Base-by-base conservation (phyloP, 2,797 vertebrate genomes). In the Pteropus rufus region DNA sequence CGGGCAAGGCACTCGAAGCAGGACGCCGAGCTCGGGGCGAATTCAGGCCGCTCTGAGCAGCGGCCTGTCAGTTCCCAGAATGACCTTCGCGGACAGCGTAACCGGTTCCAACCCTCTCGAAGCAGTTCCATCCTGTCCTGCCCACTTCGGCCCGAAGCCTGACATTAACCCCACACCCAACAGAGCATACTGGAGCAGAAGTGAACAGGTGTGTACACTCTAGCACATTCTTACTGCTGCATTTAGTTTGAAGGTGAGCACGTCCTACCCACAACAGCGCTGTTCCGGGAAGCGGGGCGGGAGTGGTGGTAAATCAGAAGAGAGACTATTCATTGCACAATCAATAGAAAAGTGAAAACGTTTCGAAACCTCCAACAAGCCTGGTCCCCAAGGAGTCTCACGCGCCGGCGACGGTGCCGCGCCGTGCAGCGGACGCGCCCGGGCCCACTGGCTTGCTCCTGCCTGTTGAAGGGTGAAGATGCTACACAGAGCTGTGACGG, bases 221-320 rank as follows among this genome's bases (percentile, higher is more conserved):
- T 88, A 52, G 97, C 97, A 98, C 91, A 5, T 82, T 93, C 98
- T 98, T 98, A 98, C 98, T 98, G 98, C 98, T 98, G 97, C 88
- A 46, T 62, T 92, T 83, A 91, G 76, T 97, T 44, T 88, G 97
- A 81, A 94, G 97, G 86, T 64, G 95, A 96, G 97, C 96, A 72
- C 18, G 73, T 89, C 94, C 96, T 81, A 84, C 41, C 88, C 95
- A 76, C 19, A 14, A 29, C 54, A 62, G 94, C 90, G 95, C 87
- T 69, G 91, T 70, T 93, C 94, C 92, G 39, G 93, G 96, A 92
- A 90, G 97, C 93, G 94, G 90, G 94, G 95, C n/a, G 93, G 87
- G 76, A 85, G 62, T 2, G 96, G 97, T 0, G 0, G 89, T 93
- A 95, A 95, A 77, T 95, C 36, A 98, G 91, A 94, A 97, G 96